Conservation (phyloP, 2,113 vertebrate species). For the Eurypyga helias region DNA sequence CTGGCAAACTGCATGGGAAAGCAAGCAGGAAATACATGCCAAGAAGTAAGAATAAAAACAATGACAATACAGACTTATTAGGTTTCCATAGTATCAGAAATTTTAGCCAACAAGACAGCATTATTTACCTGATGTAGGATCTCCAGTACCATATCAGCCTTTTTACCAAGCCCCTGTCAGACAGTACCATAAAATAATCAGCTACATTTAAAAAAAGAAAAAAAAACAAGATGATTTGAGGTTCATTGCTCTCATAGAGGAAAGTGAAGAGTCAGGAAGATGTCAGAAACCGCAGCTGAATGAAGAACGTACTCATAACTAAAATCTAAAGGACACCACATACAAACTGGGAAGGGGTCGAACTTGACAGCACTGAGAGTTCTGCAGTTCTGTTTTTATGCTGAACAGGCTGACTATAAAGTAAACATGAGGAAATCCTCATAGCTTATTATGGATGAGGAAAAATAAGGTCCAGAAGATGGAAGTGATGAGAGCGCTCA, state of each 20-base stretch:
- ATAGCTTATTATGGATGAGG: neutral
- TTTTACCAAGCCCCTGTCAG: neutral
- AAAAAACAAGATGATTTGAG: neutral
- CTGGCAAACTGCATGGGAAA: conserved; percentile 54
- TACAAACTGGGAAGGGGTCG: neutral
- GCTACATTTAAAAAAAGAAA: neutral
- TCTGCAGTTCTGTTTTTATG: neutral
- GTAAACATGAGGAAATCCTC: neutral
- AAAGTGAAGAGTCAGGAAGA: neutral
- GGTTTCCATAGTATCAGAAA: neutral
- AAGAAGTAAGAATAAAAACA: conserved; percentile 36
- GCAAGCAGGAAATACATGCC: neutral
- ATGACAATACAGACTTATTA: neutral
- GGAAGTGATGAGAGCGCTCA: neutral
- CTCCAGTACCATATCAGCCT: neutral
- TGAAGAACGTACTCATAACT: neutral
- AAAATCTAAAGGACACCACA: neutral
- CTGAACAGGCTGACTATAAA: neutral
- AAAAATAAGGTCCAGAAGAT: neutral
- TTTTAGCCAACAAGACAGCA: neutral
- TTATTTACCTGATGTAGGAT: neutral
- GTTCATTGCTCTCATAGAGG: neutral
- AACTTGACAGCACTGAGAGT: neutral
- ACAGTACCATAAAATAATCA: neutral
- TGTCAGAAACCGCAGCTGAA: neutral